phyloP scores from a whole-genome alignment of 1,140 invertebrate genomes.

The Pseudomyrmex dendroicus region DNA sequence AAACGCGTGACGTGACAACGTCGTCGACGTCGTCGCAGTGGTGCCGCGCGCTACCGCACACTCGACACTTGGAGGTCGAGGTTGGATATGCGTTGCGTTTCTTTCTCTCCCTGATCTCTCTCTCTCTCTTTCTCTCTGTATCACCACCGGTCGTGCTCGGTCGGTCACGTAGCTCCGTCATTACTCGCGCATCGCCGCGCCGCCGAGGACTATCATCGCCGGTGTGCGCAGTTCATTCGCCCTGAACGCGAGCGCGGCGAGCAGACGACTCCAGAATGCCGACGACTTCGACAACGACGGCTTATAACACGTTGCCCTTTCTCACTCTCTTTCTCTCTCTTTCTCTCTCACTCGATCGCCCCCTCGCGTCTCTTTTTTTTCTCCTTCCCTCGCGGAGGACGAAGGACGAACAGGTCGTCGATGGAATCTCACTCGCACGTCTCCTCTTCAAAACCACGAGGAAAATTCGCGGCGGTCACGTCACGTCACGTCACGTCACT shows the following conservation, averaged over 20 bases:
- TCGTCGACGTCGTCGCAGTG: constrained; percentile 15
- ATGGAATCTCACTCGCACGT: constrained; percentile 1
- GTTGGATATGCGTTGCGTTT: constrained; percentile 51
- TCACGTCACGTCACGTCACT: constrained; percentile 25
- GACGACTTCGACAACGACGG: constrained; percentile 27
- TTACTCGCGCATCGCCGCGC: constrained; percentile 60
- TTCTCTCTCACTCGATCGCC: not conserved
- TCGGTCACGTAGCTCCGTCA: constrained; percentile 71
- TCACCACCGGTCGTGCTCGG: constrained; percentile 59
- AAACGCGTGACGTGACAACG: constrained; percentile 8
- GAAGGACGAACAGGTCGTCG: not conserved
- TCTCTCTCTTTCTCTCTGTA: not conserved
- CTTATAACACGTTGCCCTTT: not conserved
- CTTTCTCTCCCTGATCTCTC: not conserved
- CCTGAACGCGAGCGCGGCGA: constrained; percentile 2
- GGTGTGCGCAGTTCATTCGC: constrained; percentile 62
- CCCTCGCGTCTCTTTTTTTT: too few species aligned
- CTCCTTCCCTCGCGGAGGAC: not conserved
- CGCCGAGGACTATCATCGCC: constrained; percentile 43
- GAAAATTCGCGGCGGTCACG: constrained; percentile 1
- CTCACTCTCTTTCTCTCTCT: not conserved
- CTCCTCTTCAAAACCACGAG: not conserved
- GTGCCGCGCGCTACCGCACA: constrained; percentile 22
- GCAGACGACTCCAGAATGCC: constrained; percentile 35
- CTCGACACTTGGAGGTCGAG: constrained; percentile 63